These are phyloP conservation scores for Callopanchax toddi DNA, from an alignment of 2,113 vertebrate species.

Conservation along the genomic window DNA sequence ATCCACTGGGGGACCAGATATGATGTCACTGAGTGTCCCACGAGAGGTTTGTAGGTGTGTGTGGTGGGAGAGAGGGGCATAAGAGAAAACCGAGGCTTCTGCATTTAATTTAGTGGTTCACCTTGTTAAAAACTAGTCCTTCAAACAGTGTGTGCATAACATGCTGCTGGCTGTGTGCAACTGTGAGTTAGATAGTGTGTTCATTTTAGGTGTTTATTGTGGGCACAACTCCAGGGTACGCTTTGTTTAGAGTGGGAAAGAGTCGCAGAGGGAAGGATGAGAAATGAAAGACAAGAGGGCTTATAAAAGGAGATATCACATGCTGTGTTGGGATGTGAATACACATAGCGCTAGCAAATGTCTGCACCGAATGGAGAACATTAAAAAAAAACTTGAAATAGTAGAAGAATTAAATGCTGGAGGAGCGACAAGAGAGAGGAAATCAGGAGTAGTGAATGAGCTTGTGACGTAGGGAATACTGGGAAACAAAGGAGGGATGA, in stretches of 20 bases:
- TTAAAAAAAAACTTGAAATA: not conserved
- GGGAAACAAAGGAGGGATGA: constrained; percentile 65
- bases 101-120: constrained; percentile 33
- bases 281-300: constrained; percentile 1
- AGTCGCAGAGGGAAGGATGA: constrained; percentile 1
- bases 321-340: not conserved
- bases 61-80: constrained; percentile 10
- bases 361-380: not conserved
- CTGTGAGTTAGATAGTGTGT: constrained; percentile 19
- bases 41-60: constrained; percentile 42
- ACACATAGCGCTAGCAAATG: not conserved
- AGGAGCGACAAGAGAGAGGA: constrained; percentile 19
- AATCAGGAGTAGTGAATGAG: constrained; percentile 42
- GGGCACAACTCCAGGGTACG: constrained; percentile 41
- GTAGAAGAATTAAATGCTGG: constrained; percentile 8
- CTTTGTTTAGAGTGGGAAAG: constrained; percentile 34
- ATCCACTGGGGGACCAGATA: constrained; percentile 59
- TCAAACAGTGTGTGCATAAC: constrained; percentile 26
- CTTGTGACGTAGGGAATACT: constrained; percentile 54
- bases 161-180: constrained; percentile 11
- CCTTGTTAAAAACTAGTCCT: constrained; percentile 42
- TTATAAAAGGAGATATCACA: not conserved
- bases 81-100: constrained; percentile 8
- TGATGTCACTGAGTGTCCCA: constrained; percentile 64
- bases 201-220: constrained; percentile 44